These are phyloP conservation scores for Polydrusus tereticollis DNA, from an alignment of 2,888 invertebrate species.

Conservation along the genomic window DNA sequence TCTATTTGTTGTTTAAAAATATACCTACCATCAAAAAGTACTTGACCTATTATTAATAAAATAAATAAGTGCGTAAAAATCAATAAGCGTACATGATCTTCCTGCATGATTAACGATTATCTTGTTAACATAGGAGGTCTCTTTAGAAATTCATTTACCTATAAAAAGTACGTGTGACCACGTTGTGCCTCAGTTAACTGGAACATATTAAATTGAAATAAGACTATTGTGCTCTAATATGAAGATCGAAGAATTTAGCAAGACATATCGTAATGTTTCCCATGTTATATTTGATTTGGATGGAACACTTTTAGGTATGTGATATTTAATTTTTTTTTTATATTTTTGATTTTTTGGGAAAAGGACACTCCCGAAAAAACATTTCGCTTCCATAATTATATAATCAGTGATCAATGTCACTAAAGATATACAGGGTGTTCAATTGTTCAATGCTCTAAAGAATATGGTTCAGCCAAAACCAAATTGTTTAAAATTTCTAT, in stretches of 20 bases:
- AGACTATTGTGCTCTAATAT: not conserved
- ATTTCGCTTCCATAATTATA: too few species aligned
- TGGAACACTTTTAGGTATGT: conserved; percentile 74
- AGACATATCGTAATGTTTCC: conserved; percentile 72
- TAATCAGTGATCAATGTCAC: too few species aligned
- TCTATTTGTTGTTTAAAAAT: conserved; percentile 7
- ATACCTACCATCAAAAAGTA: not conserved
- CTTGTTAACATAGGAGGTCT: conserved; percentile 2
- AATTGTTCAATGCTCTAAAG: too few species aligned
- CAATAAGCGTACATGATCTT: conserved; percentile 23
- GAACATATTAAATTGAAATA: not conserved
- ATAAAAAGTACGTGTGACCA: conserved; percentile 1
- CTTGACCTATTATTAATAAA: conserved; percentile 12
- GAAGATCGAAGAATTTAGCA: conserved; percentile 3
- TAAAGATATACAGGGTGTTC: too few species aligned
- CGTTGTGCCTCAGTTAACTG: not conserved
- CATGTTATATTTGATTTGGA: conserved; percentile 84
- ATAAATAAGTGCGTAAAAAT: conserved; percentile 27
- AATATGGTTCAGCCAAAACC: too few species aligned
- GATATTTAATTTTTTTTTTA: not conserved
- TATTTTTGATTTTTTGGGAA: not conserved
- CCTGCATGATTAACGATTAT: conserved; percentile 26
- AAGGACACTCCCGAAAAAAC: too few species aligned
- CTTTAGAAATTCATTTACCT: not conserved
- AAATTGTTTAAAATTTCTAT: too few species aligned